Percentiles rank a stretch among this genome's conserved stretches.
These are phyloP conservation scores for Craniophora ligustri DNA, from an alignment of 2,888 invertebrate genomes.

Conservation along the genomic window DNA sequence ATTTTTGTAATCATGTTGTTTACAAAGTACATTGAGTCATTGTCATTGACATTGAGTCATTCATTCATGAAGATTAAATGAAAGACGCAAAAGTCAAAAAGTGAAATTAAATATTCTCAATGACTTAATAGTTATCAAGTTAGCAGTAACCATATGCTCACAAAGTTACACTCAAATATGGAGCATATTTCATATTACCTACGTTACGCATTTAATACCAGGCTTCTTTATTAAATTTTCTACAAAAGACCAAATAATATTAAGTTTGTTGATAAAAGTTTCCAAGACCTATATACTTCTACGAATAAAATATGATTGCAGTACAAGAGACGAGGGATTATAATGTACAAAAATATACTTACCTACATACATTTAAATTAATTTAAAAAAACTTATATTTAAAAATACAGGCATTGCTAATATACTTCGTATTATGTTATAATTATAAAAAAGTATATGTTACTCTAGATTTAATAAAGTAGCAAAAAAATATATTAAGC, in stretches of 20 bases:
- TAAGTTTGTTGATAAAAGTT: constrained; percentile 13
- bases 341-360: neutral
- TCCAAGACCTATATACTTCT: neutral
- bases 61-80: too few relatives aligned
- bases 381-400: too few relatives aligned
- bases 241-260: constrained; percentile 12
- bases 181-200: neutral
- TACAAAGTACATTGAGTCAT: too few relatives aligned
- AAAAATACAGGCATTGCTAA: too few relatives aligned
- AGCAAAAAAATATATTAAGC: too few relatives aligned
- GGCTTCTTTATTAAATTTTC: constrained; percentile 33
- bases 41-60: too few relatives aligned
- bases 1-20: too few relatives aligned
- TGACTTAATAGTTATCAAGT: constrained; percentile 16
- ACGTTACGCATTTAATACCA: neutral
- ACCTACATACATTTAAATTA: neutral
- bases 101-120: constrained; percentile 8
- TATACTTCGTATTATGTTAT: too few relatives aligned
- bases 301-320: neutral
- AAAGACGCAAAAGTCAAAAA: constrained; percentile 6
- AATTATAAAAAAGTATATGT: too few relatives aligned
- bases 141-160: constrained; percentile 3
- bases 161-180: constrained; percentile 17
- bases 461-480: too few relatives aligned
- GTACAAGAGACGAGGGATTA: neutral